These are phyloP conservation scores for Actinopyga echinites DNA, from an alignment of 53 echinoderm and acorn worm species.

Conservation along the genomic window DNA sequence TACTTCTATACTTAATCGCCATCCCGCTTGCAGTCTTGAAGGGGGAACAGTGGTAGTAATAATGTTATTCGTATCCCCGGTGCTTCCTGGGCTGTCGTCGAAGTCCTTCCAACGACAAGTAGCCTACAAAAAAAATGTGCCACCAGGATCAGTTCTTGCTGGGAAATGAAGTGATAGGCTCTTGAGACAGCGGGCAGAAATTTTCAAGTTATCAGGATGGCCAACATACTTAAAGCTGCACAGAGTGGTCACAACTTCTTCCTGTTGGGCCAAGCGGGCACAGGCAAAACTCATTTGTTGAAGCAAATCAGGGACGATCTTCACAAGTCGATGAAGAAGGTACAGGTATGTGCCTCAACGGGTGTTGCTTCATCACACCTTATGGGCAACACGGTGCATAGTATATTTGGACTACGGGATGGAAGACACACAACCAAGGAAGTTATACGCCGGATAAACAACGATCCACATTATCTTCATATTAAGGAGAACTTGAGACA, in stretches of 20 bases:
- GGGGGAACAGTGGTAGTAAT: too few relatives aligned
- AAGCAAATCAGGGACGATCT: not conserved
- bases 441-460: not conserved
- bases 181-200: too few relatives aligned
- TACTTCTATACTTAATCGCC: too few relatives aligned
- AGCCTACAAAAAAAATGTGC: too few relatives aligned
- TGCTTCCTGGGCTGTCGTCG: too few relatives aligned
- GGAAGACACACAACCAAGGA: not conserved
- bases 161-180: too few relatives aligned
- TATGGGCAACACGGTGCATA: not conserved
- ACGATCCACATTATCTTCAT: not conserved
- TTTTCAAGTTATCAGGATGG: too few relatives aligned
- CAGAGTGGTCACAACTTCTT: not conserved
- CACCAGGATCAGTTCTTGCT: too few relatives aligned
- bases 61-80: too few relatives aligned
- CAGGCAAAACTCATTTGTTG: slow-evolving; percentile 1
- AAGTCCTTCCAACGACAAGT: too few relatives aligned
- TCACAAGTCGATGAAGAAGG: not conserved
- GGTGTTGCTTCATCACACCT: not conserved
- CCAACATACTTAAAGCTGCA: not conserved
- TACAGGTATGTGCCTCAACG: not conserved
- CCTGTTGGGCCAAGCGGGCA: slow-evolving; percentile 16
- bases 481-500: not conserved
- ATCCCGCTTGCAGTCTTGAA: too few relatives aligned
- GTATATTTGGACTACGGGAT: not conserved